Base-by-base conservation (phyloP, 2,113 vertebrate species). In the Numenius arquata region DNA sequence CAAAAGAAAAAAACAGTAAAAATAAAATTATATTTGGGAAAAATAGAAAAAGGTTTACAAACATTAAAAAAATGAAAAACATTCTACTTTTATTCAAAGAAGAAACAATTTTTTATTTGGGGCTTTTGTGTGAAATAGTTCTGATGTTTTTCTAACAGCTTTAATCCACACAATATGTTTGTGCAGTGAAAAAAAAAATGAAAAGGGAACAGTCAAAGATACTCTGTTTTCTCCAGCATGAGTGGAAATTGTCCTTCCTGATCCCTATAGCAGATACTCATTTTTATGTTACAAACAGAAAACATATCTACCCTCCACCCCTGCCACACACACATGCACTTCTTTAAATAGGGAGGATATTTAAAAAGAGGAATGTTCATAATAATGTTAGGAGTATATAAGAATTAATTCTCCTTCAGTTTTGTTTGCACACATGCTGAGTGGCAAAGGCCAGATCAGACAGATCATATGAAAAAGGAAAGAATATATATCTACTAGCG, bases 151-250 rank as follows among this genome's bases (percentile, higher is more conserved):
- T 62, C 50, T 73, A 88, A 58, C 3, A 3, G 23, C 15, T 89
- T 89, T 75, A 85, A 65, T 41, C 10, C 38, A 66, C 1, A 0
- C 11, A 20, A 19, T 17, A 45, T 0, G 0, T 58, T 78, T 43
- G 8, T 47, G 18, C 32, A 80, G 67, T 47, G 18, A 20, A 68
- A 83, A 56, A 29, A 52, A 29, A 3, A 1, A 4, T 11, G 16
- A 38, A 66, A 75, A n/a, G 7, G 4, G 4, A 30, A 40, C 29
- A 27, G 52, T 73, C 15, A 53, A 61, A 89, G 10, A 19, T 36
- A 32, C 30, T 40, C 19, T 47, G 22, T 52, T 90, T 88, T 68
- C 62, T 62, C 7, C 17, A 55, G 61, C 0, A 1, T 43, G 26
- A 89, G 18, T 82, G 48, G 26, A 78, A 78, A 74, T 67, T 22